Evolutionary conservation across 2,113 vertebrate species (phyloP).

Genomic region (Gila orcuttii): DNA sequence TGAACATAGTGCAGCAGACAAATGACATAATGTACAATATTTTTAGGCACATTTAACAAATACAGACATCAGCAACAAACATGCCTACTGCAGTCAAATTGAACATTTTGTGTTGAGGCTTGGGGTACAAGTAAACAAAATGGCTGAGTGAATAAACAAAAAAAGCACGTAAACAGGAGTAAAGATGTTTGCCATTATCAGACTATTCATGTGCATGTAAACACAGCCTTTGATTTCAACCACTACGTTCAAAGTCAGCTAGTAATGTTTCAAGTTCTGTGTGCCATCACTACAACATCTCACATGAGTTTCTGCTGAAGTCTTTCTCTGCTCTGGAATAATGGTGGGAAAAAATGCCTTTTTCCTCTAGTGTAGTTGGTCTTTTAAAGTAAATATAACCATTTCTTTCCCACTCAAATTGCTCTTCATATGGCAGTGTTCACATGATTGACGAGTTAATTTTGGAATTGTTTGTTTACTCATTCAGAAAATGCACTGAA

Average conservation of each 20-base stretch:
- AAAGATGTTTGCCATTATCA: conserved; percentile 5
- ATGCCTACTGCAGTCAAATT: not conserved
- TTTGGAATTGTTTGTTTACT: not conserved
- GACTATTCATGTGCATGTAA: not conserved
- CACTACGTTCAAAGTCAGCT: not conserved
- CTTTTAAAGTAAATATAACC: conserved; percentile 5
- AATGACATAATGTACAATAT: not conserved
- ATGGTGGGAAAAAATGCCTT: not conserved
- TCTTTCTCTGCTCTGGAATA: conserved; percentile 6
- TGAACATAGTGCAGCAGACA: too few species aligned
- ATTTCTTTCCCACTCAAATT: not conserved
- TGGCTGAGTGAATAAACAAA: not conserved
- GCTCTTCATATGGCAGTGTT: not conserved
- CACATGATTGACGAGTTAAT: not conserved
- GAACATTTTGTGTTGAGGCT: not conserved
- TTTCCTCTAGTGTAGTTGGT: not conserved
- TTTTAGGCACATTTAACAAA: not conserved
- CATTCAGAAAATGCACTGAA: not conserved
- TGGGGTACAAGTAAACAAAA: not conserved
- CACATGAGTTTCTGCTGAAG: not conserved
- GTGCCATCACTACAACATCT: not conserved
- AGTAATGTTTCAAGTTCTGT: not conserved
- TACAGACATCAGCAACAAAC: not conserved
- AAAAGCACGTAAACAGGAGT: not conserved
- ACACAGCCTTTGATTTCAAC: not conserved